Evolutionary conservation across 2,797 vertebrate species (phyloP), one percentile per base, ranked within the genome.

Genomic region (Nyctibius grandis): DNA sequence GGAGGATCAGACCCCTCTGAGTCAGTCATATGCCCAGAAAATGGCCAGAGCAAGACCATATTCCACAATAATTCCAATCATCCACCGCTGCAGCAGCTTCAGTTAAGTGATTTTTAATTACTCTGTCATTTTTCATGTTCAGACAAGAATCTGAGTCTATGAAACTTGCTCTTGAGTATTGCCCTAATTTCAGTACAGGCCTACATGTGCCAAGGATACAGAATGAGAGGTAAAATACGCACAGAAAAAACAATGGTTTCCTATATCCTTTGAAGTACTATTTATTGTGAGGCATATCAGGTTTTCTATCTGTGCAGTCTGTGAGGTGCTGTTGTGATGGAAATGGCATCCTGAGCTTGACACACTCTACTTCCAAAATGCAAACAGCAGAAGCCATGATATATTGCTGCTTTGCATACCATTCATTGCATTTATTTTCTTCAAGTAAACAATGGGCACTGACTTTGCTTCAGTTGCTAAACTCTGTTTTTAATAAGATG

Each of bases 71-170:
- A 88, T 88, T 94, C 61, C 19, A 65, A 54, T 69, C 67, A 76
- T 15, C 15, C 11, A 84, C 82, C 10, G 48, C 48, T 82, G 44
- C 34, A 80, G 63, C 26, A 91, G 56, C 25, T 88, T 93, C 68
- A 77, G 36, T 87, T 91, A 88, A 94, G 34, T 60, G 36, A 61
- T 79, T 88, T 97, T 96, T 90, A 96, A 95, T 63, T 91, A 89
- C 4, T 81, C 84, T 90, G 50, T 83, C 81, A 96, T 76, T 95
- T 95, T 94, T 83, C 72, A 83, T 61, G 74, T 86, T 93, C 83
- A 91, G 78, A 94, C 56, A 83, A 68, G 93, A 96, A 89, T 76
- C 23, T 29, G 59, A 90, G n/a, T 59, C 45, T 94, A 78, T 84
- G 61, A 91, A 88, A 96, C 63, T 94, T 92, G 60, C 31, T 75